Base-by-base conservation (phyloP, 2,797 vertebrate genomes). In the Myotis vivesi region DNA sequence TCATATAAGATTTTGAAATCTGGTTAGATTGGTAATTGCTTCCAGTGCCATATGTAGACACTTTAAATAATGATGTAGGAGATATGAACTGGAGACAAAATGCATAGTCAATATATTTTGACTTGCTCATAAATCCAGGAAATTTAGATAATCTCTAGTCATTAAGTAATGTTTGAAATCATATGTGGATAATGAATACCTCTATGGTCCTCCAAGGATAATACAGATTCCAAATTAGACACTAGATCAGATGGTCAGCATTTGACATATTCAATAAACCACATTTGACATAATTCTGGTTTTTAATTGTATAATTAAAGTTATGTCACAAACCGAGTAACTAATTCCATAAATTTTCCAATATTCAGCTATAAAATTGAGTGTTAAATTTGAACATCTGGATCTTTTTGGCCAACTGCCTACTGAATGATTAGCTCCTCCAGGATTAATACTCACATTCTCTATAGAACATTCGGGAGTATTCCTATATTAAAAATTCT, bases 111-210 rank as follows among this genome's bases (percentile, higher is more conserved):
- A 84, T 94, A 51, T 57, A 93, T 92, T 96, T 96, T 89, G 75
- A 94, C 93, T 94, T 95, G 68, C 53, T 95, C 95, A 89, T 93
- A 91, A 92, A 96, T 93, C 93, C 86, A 91, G 36, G 46, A 93
- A 95, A 95, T 83, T 94, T 91, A 82, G 53, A 90, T 77, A n/a
- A 59, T 90, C 80, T 82, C n/a, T 84, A 64, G 79, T 93, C 90
- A 94, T 95, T 97, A 96, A 89, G 55, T 44, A 82, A 46, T 73
- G 33, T 75, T 87, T 94, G n/a, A 95, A 90, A 87, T 94, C 44
- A 55, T 44, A 93, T 49, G 41, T 94, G 86, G 92, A 81, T 95
- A 93, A 84, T 84, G 82, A 88, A 94, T 92, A 46, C 5, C 28
- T 91, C 57, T 72, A 8, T 87, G 69, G 23, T 8, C 87, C 57